Evolutionary conservation across 2,888 invertebrate genomes (phyloP).

Genomic region (Hyles lineata): DNA sequence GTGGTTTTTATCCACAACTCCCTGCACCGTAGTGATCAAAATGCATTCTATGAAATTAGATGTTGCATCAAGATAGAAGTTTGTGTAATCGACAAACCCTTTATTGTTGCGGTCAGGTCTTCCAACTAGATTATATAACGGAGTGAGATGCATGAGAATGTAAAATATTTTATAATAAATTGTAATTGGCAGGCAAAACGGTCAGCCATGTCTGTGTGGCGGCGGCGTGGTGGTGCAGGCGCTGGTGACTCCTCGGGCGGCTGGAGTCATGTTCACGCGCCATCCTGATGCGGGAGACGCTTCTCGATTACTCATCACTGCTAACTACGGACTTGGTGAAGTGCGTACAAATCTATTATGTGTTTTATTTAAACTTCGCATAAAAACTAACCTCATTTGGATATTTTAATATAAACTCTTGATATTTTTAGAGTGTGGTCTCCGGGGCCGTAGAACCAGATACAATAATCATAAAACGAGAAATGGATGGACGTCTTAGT

Average conservation of each 20-base stretch:
- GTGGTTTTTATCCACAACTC: too few relatives aligned
- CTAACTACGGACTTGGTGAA: constrained; percentile 94
- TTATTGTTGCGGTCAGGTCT: too few relatives aligned
- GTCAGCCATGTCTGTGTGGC: constrained; percentile 86
- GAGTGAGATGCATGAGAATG: too few relatives aligned
- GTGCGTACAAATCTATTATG: constrained; percentile 62
- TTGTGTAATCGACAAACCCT: too few relatives aligned
- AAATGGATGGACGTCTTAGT: constrained; percentile 71
- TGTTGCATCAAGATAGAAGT: too few relatives aligned
- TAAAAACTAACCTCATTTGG: too few relatives aligned
- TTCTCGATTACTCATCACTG: constrained; percentile 88
- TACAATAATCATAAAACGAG: constrained; percentile 85
- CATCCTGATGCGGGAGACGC: constrained; percentile 91
- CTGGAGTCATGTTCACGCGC: constrained; percentile 93
- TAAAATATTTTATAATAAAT: background rate
- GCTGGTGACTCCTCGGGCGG: constrained; percentile 88
- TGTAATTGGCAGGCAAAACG: constrained; percentile 86
- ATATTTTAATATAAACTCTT: too few relatives aligned
- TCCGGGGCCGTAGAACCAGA: constrained; percentile 92
- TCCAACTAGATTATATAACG: too few relatives aligned
- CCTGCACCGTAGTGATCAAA: too few relatives aligned
- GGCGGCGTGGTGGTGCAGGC: constrained; percentile 93
- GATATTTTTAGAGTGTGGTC: constrained; percentile 88
- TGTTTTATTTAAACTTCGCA: too few relatives aligned
- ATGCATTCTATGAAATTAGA: too few relatives aligned